Evolutionary conservation across 1,140 invertebrate species (phyloP).

Genomic region (Lanistes nyassanus): DNA sequence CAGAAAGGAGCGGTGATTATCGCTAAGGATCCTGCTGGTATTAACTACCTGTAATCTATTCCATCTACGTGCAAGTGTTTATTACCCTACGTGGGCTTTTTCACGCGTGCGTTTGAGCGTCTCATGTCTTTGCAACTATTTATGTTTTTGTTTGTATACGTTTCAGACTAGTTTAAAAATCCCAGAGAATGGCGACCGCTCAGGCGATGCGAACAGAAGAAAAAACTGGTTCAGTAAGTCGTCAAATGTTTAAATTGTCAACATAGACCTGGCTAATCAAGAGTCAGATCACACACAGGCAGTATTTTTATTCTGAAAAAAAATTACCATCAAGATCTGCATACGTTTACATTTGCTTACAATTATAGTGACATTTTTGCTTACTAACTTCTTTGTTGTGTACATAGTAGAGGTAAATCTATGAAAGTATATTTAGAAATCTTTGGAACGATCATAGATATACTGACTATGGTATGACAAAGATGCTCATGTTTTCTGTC

Average conservation of each 20-base stretch:
- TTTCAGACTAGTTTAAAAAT: not conserved
- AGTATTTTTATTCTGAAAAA: not conserved
- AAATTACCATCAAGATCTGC: not conserved
- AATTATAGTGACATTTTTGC: not conserved
- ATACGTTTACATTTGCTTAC: not conserved
- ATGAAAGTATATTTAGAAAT: not conserved
- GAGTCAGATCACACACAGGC: too few relatives aligned
- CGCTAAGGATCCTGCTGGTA: too few relatives aligned
- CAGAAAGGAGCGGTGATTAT: too few relatives aligned
- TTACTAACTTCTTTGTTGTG: not conserved
- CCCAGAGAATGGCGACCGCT: constrained; percentile 30
- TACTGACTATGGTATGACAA: not conserved
- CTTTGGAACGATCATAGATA: too few relatives aligned
- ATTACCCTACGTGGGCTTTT: too few relatives aligned
- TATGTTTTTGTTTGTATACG: too few relatives aligned
- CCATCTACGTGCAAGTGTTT: too few relatives aligned
- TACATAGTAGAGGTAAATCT: not conserved
- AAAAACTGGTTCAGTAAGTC: constrained; percentile 40
- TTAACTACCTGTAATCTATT: too few relatives aligned
- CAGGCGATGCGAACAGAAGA: constrained; percentile 26
- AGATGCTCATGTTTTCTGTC: not conserved
- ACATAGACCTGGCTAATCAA: too few relatives aligned
- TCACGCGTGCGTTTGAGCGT: too few relatives aligned
- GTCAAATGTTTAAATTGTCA: not conserved
- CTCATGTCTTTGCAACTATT: too few relatives aligned